Conservation (phyloP, 2,888 invertebrate genomes). For the Tiliacea aurago region DNA sequence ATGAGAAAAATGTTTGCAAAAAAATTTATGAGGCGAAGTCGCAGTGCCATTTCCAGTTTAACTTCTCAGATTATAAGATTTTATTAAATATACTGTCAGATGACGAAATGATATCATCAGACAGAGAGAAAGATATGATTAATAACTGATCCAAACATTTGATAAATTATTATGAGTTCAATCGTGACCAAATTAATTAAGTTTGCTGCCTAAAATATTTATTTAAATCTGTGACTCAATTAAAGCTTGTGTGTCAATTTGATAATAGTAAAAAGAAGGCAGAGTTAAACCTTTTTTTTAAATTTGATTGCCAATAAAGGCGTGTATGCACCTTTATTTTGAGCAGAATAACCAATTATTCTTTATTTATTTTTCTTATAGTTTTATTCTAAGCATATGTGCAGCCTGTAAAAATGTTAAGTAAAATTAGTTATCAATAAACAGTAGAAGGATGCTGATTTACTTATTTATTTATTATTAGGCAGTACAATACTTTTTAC, state of each 20-base stretch:
- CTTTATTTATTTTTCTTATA: too few relatives aligned
- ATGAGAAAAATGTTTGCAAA: background rate
- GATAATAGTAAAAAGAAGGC: background rate
- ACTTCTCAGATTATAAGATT: background rate
- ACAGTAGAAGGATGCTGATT: too few relatives aligned
- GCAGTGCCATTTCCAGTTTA: background rate
- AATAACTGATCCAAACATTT: conserved; percentile 55
- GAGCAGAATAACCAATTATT: too few relatives aligned
- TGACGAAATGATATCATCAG: conserved; percentile 38
- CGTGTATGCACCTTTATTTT: too few relatives aligned
- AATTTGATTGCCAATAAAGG: too few relatives aligned
- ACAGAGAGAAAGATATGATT: conserved; percentile 57
- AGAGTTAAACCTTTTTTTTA: background rate
- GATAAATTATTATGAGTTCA: conserved; percentile 61
- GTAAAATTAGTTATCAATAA: background rate
- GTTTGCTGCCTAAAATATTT: conserved; percentile 44
- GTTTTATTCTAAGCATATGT: background rate
- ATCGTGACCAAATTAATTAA: conserved; percentile 69
- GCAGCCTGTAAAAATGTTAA: background rate
- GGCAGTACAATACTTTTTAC: too few relatives aligned
- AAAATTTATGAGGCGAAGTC: background rate
- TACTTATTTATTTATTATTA: too few relatives aligned
- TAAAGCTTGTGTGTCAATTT: conserved; percentile 36
- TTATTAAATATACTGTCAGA: conserved; percentile 7
- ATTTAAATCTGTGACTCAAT: conserved; percentile 54